Base-by-base conservation (phyloP, 2,888 invertebrate species). In the Nomada fabriciana region DNA sequence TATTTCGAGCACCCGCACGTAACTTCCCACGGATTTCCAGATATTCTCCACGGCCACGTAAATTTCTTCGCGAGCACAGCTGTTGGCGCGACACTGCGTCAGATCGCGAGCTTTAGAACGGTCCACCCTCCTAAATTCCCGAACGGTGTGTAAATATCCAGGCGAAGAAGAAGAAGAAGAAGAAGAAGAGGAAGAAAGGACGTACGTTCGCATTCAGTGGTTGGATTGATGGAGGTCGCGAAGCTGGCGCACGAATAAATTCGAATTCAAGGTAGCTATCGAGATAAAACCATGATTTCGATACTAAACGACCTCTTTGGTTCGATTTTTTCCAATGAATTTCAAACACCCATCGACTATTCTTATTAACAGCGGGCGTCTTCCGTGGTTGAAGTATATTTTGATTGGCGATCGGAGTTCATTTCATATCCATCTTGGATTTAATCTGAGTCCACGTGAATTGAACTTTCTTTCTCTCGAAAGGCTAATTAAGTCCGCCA, bases 61-160 rank as follows among this genome's bases (percentile, higher is more conserved):
- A 75, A 75, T 83, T 76, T 73, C 70, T 15, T 43, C 75, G 68
- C 23, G 13, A 52, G 61, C 60, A 36, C 83, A 83, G 78, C 83
- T 83, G 83, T 70, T 55, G 50, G 65, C n/a, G 36, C 64, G 61
- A 50, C 29, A 65, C 20, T 25, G 59, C 61, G 68, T 53, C 68
- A n/a, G 73, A 50, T 67, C 68, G 65, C 71, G 71, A 68, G 78
- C 59, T 74, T 82, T 68, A 75, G 64, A 42, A 23, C 57, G n/a
- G 36, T 43, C 47, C 57, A 18, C 9, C 43, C 68, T 75, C 78
- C 55, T 83, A 83, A 83, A 83, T 83, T 83, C 50, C 64, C 74
- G 20, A 43, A 53, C 29, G 64, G 69, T 57, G 76, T 72, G 75
- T 83, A 78, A 83, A 83, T 83, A 75, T 57, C 36, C 57, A 20